Conservation (phyloP, 2,888 invertebrate genomes). For the Drosophila rellima region DNA sequence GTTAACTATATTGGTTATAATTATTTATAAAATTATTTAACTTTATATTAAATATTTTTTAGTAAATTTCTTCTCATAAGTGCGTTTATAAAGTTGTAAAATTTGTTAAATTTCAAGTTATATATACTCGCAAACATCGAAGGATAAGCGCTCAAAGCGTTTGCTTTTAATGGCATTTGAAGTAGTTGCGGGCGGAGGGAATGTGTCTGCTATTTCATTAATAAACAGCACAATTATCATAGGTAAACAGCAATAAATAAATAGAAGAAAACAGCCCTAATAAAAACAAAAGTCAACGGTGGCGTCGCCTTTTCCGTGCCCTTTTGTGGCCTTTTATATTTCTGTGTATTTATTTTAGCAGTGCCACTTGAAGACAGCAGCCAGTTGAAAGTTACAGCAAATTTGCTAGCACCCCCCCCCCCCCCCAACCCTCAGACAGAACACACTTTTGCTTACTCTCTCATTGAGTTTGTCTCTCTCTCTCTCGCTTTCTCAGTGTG, state of each 20-base stretch:
- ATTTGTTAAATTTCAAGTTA: no score
- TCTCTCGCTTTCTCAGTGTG: neutral
- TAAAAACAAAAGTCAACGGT: slow-evolving; percentile 73
- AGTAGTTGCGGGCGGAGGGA: neutral
- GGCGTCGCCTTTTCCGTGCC: slow-evolving; percentile 52
- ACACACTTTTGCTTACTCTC: neutral
- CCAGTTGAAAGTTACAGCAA: slow-evolving; percentile 1
- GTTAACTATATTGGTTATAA: no score
- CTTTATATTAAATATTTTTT: no score
- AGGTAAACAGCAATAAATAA: slow-evolving; percentile 66
- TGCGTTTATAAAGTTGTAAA: no score
- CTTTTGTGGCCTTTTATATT: slow-evolving; percentile 40
- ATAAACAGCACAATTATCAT: slow-evolving; percentile 79
- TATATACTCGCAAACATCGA: no score
- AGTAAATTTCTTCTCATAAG: no score
- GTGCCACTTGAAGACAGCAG: slow-evolving; percentile 28
- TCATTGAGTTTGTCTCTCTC: neutral
- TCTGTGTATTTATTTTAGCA: slow-evolving; percentile 43
- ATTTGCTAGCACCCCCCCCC: neutral
- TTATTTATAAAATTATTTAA: no score
- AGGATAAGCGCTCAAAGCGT: slow-evolving; percentile 12
- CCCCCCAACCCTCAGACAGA: no score
- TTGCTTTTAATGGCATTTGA: slow-evolving; percentile 19
- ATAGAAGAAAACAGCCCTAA: slow-evolving; percentile 64
- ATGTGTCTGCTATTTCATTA: slow-evolving; percentile 52